Percentiles rank a stretch among this genome's conserved stretches.
Evolutionary conservation across 1,140 invertebrate species (phyloP).

Genomic region (Papilio polytes): DNA sequence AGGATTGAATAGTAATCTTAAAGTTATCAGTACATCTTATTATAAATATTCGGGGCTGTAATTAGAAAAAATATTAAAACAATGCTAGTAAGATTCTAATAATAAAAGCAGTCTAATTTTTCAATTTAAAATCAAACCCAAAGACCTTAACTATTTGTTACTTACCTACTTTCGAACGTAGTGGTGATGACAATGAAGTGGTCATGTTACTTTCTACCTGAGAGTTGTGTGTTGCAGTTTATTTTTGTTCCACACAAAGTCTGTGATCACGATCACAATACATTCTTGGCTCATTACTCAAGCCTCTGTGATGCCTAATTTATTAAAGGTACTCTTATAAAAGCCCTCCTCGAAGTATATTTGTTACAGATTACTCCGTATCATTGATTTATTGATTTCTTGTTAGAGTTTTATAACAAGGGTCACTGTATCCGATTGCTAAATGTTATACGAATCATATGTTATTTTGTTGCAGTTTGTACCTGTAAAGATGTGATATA

Average conservation of each 20-base stretch:
- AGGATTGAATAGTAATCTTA: no score
- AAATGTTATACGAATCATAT: background rate
- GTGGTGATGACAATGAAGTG: constrained; percentile 9
- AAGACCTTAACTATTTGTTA: no score
- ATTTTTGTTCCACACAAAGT: constrained; percentile 47
- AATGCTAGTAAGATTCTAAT: no score
- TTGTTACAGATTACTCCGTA: constrained; percentile 50
- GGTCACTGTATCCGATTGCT: background rate
- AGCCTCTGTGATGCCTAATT: constrained; percentile 52
- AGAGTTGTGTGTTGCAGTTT: constrained; percentile 43
- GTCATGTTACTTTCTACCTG: constrained; percentile 30
- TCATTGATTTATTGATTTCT: constrained; percentile 47
- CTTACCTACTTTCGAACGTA: background rate
- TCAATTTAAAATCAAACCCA: no score
- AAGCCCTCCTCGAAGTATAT: constrained; percentile 46
- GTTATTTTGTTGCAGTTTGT: background rate
- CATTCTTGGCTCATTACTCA: constrained; percentile 60
- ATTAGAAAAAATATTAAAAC: no score
- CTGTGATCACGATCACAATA: constrained; percentile 49
- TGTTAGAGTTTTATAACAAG: constrained; percentile 1
- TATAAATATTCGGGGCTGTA: no score
- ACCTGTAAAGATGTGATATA: no score
- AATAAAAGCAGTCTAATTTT: no score
- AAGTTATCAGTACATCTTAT: no score
- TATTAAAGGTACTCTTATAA: constrained; percentile 53